Conservation (phyloP, 1,140 invertebrate species). For the Holotrichia oblita region DNA sequence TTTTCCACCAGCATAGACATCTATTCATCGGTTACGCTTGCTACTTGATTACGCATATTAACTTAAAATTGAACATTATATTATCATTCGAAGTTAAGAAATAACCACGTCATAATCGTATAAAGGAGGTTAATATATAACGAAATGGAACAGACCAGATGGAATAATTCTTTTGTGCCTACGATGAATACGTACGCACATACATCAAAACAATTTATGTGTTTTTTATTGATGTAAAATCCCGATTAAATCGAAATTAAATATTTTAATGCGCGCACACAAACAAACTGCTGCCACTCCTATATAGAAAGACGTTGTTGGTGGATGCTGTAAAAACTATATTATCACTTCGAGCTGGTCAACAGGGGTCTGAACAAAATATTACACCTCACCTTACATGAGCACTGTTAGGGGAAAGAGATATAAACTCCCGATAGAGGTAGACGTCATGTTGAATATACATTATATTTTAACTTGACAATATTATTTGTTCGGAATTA, state of each 20-base stretch:
- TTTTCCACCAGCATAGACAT: too few relatives aligned
- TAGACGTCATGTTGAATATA: conserved; percentile 45
- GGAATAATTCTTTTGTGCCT: not conserved
- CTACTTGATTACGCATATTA: too few relatives aligned
- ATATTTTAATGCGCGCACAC: conserved; percentile 53
- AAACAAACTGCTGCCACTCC: conserved; percentile 48
- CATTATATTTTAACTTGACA: conserved; percentile 49
- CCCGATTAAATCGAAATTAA: conserved; percentile 57
- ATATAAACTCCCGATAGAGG: conserved; percentile 39
- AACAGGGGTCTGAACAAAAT: conserved; percentile 49
- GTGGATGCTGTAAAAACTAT: conserved; percentile 55
- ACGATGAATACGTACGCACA: conserved; percentile 10
- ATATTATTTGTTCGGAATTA: conserved; percentile 50
- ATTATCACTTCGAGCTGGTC: conserved; percentile 53
- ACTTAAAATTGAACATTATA: not conserved
- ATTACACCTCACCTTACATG: conserved; percentile 47
- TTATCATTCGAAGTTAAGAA: not conserved
- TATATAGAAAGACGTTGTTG: conserved; percentile 42
- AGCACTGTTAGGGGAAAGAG: conserved; percentile 39
- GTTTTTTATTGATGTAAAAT: conserved; percentile 57
- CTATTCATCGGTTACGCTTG: too few relatives aligned
- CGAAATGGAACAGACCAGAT: conserved; percentile 9
- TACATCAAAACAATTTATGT: conserved; percentile 55
- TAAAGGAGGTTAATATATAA: not conserved
- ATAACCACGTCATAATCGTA: not conserved